Conservation (phyloP, 2,113 vertebrate genomes). For the Gymnocephalus cernua region DNA sequence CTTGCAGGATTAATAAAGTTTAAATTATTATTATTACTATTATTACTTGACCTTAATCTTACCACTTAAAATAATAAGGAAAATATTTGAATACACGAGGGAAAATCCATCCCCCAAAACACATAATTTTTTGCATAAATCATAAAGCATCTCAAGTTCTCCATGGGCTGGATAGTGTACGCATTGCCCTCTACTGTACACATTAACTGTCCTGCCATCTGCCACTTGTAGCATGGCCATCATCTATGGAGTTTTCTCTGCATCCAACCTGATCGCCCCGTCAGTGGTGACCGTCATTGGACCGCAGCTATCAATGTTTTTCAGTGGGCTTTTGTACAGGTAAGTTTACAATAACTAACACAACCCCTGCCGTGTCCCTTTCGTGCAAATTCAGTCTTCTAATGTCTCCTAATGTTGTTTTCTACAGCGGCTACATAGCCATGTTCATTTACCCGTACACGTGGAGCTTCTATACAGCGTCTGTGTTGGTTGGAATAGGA, state of each 20-base stretch:
- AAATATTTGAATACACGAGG: background rate
- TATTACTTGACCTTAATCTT: no score
- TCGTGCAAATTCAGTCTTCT: background rate
- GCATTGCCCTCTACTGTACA: background rate
- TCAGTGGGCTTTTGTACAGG: conserved; percentile 96
- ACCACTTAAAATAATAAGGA: no score
- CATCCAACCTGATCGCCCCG: conserved; percentile 94
- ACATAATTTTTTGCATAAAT: background rate
- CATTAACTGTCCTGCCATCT: background rate
- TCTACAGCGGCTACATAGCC: conserved; percentile 92
- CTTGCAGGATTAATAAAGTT: no score
- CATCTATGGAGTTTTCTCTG: conserved; percentile 97
- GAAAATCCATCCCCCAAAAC: background rate
- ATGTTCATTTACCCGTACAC: conserved; percentile 95
- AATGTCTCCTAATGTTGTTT: background rate
- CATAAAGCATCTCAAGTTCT: background rate
- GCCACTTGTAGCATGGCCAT: conserved; percentile 89
- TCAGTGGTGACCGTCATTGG: conserved; percentile 93
- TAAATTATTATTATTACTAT: no score
- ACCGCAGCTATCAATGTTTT: conserved; percentile 93
- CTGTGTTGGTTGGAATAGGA: conserved; percentile 93
- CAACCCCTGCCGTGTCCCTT: fast-evolving
- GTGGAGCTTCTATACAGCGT: conserved; percentile 95
- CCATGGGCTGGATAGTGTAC: background rate
- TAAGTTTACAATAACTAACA: conserved; percentile 43